Evolutionary conservation across 2,797 vertebrate genomes (phyloP).

Genomic region (Macroramphosus scolopax): DNA sequence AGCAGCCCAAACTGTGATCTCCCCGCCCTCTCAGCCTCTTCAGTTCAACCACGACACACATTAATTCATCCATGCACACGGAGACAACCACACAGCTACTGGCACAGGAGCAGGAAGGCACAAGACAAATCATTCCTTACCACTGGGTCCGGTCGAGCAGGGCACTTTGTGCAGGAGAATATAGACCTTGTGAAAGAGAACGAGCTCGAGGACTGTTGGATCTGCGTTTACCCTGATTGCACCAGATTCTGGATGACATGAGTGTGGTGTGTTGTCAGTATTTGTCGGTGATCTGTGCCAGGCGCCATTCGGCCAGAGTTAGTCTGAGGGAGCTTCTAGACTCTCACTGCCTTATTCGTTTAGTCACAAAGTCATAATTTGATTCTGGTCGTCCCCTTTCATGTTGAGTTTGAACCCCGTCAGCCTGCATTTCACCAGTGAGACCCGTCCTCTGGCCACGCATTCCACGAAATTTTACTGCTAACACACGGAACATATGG

Average conservation of each 20-base stretch:
- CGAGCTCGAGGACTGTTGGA: conserved; percentile 4
- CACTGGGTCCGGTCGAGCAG: not conserved
- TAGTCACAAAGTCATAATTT: conserved; percentile 21
- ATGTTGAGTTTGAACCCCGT: conserved; percentile 13
- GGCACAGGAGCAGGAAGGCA: conserved; percentile 28
- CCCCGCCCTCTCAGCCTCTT: not conserved
- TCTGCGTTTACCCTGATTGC: conserved; percentile 37
- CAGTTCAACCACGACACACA: conserved; percentile 5
- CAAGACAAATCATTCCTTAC: conserved; percentile 11
- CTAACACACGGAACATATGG: not conserved
- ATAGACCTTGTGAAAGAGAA: not conserved
- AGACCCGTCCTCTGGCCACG: not conserved
- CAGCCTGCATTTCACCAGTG: conserved; percentile 3
- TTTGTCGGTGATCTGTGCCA: conserved; percentile 13
- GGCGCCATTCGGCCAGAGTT: not conserved
- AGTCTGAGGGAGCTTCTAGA: conserved; percentile 21
- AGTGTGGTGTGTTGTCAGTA: conserved; percentile 7
- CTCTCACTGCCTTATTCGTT: conserved; percentile 51
- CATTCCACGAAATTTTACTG: conserved; percentile 4
- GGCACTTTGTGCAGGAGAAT: not conserved
- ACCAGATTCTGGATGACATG: conserved; percentile 17
- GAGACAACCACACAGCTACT: conserved; percentile 14
- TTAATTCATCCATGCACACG: conserved; percentile 21
- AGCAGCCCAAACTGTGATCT: conserved; percentile 85
- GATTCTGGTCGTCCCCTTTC: conserved; percentile 9